Evolutionary conservation across 2,113 vertebrate genomes (phyloP), one percentile per base, ranked within the genome.

Genomic region (Coptodon bakossiorum): DNA sequence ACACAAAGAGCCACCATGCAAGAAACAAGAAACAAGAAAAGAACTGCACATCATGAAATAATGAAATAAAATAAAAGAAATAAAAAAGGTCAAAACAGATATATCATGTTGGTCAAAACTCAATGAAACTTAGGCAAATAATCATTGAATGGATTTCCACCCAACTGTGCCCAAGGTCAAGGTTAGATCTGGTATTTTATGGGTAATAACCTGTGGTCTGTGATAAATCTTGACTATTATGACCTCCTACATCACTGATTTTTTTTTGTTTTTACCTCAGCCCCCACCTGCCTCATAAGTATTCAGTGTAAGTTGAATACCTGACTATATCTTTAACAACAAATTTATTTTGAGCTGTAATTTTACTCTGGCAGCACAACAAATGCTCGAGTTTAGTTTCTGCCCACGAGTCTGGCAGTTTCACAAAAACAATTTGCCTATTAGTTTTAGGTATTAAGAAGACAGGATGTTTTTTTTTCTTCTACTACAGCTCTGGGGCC

Each of bases 381-480:
- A 90, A 92, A 87, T 87, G 61, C 56, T 85, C 7, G 78, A 85
- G 92, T 92, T 66, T 87, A 68, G 84, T 79, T 90, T 22, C 90
- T 86, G 85, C 89, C 94, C 84, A 87, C 86, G 6, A 88, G 71
- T 89, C 86, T 91, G 86, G 83, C 85, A 89, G 85, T 84, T 83
- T 90, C 84, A 56, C 48, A 27, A 73, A 92, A 91, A 88, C 79
- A 84, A 87, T 88, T 90, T 84, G 27, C 85, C 73, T 63, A 86
- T 93, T 93, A 88, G 81, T 88, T 71, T 86, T 63, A 82, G 81
- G 45, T 90, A 91, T 90, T 87, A 92, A 87, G 82, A 81, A 89
- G 45, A 27, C 71, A 87, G 54, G 61, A 6, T 56, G 52, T 3
- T 52, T 85, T 43, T 81, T 81, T 82, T 50, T 61, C 31, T 61